Percentiles rank a stretch among this genome's conserved stretches.
Conservation (phyloP, 2,797 vertebrate species). For the Notolabrus celidotus region DNA sequence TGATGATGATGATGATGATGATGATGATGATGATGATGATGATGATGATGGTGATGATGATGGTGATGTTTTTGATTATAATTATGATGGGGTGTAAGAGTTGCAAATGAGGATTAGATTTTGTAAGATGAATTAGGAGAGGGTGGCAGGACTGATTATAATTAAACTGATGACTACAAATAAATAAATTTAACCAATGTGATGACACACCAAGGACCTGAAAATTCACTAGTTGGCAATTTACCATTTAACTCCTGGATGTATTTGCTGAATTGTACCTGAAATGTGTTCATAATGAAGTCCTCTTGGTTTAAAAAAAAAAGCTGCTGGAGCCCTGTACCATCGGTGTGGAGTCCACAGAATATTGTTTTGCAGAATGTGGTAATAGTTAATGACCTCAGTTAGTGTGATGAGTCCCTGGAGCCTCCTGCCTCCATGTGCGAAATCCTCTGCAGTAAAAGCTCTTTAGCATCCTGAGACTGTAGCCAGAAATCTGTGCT, state of each 20-base stretch:
- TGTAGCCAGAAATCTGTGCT: neutral
- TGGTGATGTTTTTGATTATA: neutral
- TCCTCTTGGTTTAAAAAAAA: no score
- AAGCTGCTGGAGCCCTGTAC: no score
- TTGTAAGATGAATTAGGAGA: neutral
- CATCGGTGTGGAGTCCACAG: conserved; percentile 18
- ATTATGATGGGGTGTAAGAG: neutral
- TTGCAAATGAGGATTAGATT: neutral
- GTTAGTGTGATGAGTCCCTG: conserved; percentile 36
- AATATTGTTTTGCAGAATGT: conserved; percentile 36
- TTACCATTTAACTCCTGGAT: neutral
- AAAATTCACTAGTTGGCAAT: neutral
- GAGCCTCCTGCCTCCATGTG: conserved; percentile 6
- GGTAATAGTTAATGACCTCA: conserved; percentile 57
- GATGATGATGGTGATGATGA: conserved; percentile 1
- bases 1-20: no score
- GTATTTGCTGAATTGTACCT: neutral
- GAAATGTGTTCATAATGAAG: neutral
- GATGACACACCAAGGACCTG: neutral
- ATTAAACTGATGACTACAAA: neutral
- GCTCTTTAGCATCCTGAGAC: neutral
- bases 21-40: neutral
- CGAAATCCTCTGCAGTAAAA: conserved; percentile 17
- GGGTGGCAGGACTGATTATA: neutral
- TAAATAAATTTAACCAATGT: neutral